Evolutionary conservation across 2,113 vertebrate genomes (phyloP).

Genomic region (Otolemur garnettii): DNA sequence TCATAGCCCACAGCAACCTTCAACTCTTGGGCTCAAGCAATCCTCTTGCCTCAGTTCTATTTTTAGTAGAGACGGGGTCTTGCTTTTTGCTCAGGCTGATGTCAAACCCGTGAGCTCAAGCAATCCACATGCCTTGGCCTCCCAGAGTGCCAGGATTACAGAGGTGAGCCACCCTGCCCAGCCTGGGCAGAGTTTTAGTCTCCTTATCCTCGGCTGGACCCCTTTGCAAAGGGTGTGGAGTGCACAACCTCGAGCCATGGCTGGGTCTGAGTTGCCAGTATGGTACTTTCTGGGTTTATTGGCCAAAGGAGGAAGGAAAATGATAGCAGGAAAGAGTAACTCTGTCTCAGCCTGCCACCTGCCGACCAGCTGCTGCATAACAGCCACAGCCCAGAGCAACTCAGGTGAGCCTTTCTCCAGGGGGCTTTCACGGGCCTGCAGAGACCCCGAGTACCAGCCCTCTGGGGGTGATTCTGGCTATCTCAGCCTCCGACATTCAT

Average conservation of each 20-base stretch:
- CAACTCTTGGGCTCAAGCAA: too few species aligned
- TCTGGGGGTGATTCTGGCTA: not conserved
- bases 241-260: not conserved
- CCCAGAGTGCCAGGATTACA: too few species aligned
- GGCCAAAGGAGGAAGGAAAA: not conserved
- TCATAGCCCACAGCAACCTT: too few species aligned
- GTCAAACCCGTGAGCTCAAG: too few species aligned
- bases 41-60: too few species aligned
- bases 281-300: constrained; percentile 50
- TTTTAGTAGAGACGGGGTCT: too few species aligned
- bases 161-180: too few species aligned
- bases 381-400: not conserved
- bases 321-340: not conserved
- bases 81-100: too few species aligned
- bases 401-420: not conserved
- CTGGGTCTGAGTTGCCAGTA: not conserved
- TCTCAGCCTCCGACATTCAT: fast-evolving
- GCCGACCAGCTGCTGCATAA: not conserved
- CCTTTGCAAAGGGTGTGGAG: not conserved
- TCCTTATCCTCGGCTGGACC: not conserved
- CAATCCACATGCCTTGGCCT: too few species aligned
- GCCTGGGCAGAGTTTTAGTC: not conserved
- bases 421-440: not conserved
- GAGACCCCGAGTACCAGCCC: not conserved
- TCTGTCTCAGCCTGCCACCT: constrained; percentile 49